Percentiles rank a stretch among this genome's conserved stretches.
Conservation (phyloP, 1,140 invertebrate species). For the Bombyx mandarina region DNA sequence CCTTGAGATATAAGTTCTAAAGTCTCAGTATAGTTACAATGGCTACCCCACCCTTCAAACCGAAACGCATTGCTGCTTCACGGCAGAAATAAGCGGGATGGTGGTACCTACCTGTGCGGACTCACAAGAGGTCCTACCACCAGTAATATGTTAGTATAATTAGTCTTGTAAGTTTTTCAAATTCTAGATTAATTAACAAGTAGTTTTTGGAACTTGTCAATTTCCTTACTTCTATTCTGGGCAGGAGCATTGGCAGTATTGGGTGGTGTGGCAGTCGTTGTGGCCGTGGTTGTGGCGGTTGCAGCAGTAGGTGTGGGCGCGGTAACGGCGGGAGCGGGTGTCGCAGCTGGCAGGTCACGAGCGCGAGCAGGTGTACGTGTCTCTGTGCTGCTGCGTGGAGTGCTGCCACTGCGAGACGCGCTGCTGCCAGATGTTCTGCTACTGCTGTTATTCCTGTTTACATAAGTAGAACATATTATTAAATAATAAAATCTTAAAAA, state of each 20-base stretch:
- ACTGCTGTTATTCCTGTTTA: constrained; percentile 31
- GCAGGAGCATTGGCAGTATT: constrained; percentile 43
- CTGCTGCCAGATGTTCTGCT: constrained; percentile 27
- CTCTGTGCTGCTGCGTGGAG: constrained; percentile 23
- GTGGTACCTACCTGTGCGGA: no score
- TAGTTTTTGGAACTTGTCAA: constrained; percentile 3
- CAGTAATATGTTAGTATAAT: no score
- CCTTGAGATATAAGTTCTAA: no score
- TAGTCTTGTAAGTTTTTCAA: background rate
- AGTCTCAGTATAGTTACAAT: no score
- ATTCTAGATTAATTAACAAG: background rate
- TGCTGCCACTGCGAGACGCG: constrained; percentile 59
- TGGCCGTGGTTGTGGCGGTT: constrained; percentile 45
- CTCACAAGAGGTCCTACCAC: no score
- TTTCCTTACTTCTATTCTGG: constrained; percentile 5
- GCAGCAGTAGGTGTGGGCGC: constrained; percentile 51
- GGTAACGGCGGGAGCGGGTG: constrained; percentile 34
- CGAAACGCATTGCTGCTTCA: no score
- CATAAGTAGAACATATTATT: no score
- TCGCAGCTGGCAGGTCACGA: constrained; percentile 37
- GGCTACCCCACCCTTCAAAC: no score
- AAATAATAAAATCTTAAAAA: constrained; percentile 5
- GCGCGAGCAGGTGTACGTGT: constrained; percentile 20
- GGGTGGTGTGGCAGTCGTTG: constrained; percentile 42
- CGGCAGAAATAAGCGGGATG: no score